Base-by-base conservation (phyloP, 2,888 invertebrate genomes). In the Drosophila incognita region DNA sequence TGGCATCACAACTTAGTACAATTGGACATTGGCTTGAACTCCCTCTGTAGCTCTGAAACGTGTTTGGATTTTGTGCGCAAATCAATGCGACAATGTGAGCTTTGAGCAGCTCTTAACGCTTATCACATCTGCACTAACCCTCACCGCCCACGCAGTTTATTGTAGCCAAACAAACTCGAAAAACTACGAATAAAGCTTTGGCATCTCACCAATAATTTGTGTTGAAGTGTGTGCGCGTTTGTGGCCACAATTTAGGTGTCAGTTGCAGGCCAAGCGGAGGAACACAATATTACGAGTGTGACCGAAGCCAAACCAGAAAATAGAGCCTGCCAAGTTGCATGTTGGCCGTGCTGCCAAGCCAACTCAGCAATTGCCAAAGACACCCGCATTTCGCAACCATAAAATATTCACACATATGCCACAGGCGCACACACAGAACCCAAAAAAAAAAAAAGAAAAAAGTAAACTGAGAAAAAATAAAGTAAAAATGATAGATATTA, bases 1-100 rank as follows among this genome's bases (percentile, higher is more conserved):
- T 49, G 66, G 53, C 71, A 74, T 63, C 82, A 82, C 68, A 87
- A 87, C 85, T 87, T 87, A 79, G 40, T 59, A 69, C 74, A 70
- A 54, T 67, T 53, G 40, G n/a, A 31, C 29, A 24, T 29, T 54
- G 38, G 36, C 57, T 56, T 4, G 11, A 31, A 4, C 10, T 11
- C n/a, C 27, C 35, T 15, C 38, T 5, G 29, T 42, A 1, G 29
- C 33, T n/a, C 42, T n/a, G 61, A 59, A 68, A 81, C 82, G 74
- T 82, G 81, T 81, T 81, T 76, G 78, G 74, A 82, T 78, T 78
- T 67, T 67, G 40, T 61, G 67, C 60, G 62, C 68, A 70, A 76
- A 76, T 74, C 77, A 77, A 79, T 69, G 69, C 59, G 65, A 74
- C 65, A 73, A 57, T 53, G 46, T 71, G 31, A 49, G 56, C 56